A percentile compares a stretch with the other conserved stretches of the same genome.
Conservation (phyloP, 2,888 invertebrate genomes). For the Elegia similella region DNA sequence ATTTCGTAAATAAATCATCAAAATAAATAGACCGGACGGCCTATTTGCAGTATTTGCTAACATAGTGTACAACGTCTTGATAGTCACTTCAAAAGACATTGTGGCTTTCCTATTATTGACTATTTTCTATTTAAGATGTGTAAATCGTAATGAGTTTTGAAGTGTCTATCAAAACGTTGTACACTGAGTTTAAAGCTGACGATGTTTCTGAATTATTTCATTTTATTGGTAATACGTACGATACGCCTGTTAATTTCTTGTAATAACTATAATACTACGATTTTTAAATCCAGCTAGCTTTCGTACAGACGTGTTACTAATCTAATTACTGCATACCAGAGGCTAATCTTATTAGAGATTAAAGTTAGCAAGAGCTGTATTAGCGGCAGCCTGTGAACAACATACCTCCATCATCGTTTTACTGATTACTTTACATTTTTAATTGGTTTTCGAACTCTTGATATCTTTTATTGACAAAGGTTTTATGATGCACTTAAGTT, state of each 20-base stretch:
- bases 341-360: conserved; percentile 3
- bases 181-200: no score
- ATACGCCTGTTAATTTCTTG: not conserved
- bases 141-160: no score
- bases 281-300: not conserved
- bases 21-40: no score
- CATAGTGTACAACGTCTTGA: no score
- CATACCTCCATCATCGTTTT: not conserved
- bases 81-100: no score
- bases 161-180: no score
- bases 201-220: no score
- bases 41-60: no score
- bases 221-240: no score
- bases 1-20: no score
- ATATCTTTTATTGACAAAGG: not conserved
- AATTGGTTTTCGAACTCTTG: conserved; percentile 6
- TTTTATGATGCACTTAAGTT: conserved; percentile 18
- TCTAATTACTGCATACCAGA: conserved; percentile 1
- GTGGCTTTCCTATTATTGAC: no score
- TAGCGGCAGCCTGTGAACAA: not conserved
- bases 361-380: not conserved
- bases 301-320: not conserved
- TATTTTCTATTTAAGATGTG: no score
- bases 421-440: not conserved
- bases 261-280: not conserved